Evolutionary conservation across 37 sponge, comb jelly and placozoan genomes (phyloP).

Genomic region (Corticium candelabrum): DNA sequence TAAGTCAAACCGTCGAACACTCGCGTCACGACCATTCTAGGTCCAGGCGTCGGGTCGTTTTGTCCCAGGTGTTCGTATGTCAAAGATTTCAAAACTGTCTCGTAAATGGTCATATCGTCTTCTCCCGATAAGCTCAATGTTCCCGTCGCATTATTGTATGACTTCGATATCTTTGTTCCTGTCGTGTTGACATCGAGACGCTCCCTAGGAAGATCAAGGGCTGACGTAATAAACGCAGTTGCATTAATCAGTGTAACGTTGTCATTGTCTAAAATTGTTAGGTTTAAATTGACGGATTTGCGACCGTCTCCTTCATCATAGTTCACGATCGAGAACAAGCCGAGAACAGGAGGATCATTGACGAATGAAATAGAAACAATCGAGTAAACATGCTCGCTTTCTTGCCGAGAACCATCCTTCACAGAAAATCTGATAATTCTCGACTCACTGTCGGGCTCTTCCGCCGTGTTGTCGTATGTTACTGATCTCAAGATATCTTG

Average conservation of each 20-base stretch:
- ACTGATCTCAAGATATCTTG: neutral
- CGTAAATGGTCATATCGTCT: neutral
- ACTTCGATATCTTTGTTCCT: neutral
- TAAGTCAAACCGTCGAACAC: neutral
- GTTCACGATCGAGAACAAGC: neutral
- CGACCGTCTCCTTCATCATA: neutral
- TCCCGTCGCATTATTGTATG: neutral
- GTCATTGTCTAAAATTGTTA: neutral
- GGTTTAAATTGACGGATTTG: neutral
- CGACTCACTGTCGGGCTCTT: neutral
- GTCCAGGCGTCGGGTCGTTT: neutral
- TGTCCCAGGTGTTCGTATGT: neutral
- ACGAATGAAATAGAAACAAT: neutral
- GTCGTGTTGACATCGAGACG: neutral
- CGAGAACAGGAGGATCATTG: neutral
- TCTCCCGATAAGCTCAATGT: neutral
- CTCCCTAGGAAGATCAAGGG: neutral
- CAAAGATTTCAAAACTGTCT: neutral
- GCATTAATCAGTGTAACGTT: neutral
- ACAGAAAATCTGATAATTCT: neutral
- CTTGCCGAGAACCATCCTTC: neutral
- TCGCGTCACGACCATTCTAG: neutral
- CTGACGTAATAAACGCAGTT: neutral
- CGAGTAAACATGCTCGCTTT: neutral
- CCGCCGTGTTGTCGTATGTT: neutral